Percentiles rank a stretch among this genome's conserved stretches.
These are phyloP conservation scores for Henricia sp. DNA, from an alignment of 53 echinoderm and acorn worm species.

Conservation along the genomic window DNA sequence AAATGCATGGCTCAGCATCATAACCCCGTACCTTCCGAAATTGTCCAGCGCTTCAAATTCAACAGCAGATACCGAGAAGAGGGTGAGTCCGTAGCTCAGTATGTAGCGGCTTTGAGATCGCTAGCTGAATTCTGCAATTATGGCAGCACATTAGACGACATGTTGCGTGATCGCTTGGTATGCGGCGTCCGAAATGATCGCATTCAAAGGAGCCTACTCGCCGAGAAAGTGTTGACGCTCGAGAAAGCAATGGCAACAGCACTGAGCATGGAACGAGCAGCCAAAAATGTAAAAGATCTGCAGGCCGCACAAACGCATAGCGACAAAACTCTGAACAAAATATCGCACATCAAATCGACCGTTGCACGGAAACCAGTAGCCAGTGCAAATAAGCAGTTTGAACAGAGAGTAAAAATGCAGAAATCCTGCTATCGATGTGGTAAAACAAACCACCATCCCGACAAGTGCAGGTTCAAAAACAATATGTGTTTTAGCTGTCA, in stretches of 20 bases:
- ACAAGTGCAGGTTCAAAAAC: neutral
- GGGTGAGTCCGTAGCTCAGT: constrained; percentile 43
- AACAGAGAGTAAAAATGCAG: neutral
- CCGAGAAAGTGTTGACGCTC: constrained; percentile 23
- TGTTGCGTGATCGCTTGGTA: constrained; percentile 59
- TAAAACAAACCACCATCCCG: constrained; percentile 7
- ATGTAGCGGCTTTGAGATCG: constrained; percentile 10
- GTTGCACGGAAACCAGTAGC: neutral
- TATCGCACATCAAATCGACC: neutral
- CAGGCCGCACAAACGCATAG: neutral
- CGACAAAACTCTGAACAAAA: constrained; percentile 5
- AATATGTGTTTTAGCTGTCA: constrained; percentile 28
- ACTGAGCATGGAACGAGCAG: constrained; percentile 28
- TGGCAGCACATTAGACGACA: constrained; percentile 49
- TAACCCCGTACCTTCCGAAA: constrained; percentile 42
- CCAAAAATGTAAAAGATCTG: constrained; percentile 36
- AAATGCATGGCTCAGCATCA: constrained; percentile 29
- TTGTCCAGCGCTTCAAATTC: constrained; percentile 47
- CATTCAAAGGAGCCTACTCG: constrained; percentile 48
- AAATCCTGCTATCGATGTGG: constrained; percentile 18
- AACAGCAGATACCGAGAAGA: constrained; percentile 15
- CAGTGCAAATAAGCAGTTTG: neutral
- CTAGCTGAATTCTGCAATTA: constrained; percentile 44
- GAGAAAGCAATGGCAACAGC: constrained; percentile 36
- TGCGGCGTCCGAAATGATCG: constrained; percentile 40